Base-by-base conservation (phyloP, 2,888 invertebrate species). In the Ceriagrion tenellum region DNA sequence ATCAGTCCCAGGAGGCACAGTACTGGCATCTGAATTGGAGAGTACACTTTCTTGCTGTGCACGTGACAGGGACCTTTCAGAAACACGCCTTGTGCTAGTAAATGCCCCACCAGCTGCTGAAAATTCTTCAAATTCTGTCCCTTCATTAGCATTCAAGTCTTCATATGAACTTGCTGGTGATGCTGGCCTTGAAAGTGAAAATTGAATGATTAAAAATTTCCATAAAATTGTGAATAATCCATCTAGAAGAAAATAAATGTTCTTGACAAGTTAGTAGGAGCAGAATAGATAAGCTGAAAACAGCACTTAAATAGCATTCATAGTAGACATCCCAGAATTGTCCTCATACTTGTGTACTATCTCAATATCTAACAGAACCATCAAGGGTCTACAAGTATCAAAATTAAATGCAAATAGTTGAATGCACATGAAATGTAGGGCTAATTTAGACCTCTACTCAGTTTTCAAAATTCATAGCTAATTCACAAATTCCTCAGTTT, bases 101-200 rank as follows among this genome's bases (percentile, higher is more conserved):
- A 69, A 74, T n/a, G 93, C 69, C 47, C 20, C 26, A 0, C 63
- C 59, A 81, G 63, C 90, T 40, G 95, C 88, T 13, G 95, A 56
- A 35, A 95, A 95, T 55, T 95, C 95, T 63, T 95, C 89, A 69
- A 88, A 95, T 69, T 95, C 95, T 88, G 90, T 95, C 3, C 89
- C 88, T 8, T 95, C 95, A 26, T 95, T 95, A 40, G 88, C 95
- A 89, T 88, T 93, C 69, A 98, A 97, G 96, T 98, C 98, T 97
- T 98, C 98, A 96, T 98, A 98, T 0, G 98, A 98, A 88, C 98
- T 97, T 0, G 97, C 97, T 16, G 97, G 97, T 47, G 97, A 97
- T 8, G 97, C 96, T 91, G 97, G 97, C 96, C 98, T 93, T 47
- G 16, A 26, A 35, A 81, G 12, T 35, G 12, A 81, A 81, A 81